These are phyloP conservation scores for Hyperopisus bebe DNA, from an alignment of 2,113 vertebrate genomes.

Conservation along the genomic window DNA sequence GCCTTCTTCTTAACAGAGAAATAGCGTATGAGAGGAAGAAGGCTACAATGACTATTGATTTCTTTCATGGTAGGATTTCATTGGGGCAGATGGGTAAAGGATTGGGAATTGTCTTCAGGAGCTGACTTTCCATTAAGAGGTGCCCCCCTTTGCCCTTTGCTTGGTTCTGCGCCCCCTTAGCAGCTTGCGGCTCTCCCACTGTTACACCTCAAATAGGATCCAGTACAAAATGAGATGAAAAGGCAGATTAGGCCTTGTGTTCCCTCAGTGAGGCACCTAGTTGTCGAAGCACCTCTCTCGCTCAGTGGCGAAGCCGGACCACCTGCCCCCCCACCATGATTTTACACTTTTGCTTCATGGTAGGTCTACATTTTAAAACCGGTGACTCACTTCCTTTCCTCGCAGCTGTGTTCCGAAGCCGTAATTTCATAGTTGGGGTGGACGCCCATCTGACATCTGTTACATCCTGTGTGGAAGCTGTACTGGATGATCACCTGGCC, in stretches of 20 bases:
- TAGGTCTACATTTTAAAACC: background rate
- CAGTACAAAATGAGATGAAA: background rate
- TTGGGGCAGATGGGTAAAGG: slow-evolving; percentile 36
- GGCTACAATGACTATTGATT: slow-evolving; percentile 45
- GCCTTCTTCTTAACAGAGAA: slow-evolving; percentile 41
- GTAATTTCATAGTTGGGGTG: slow-evolving; percentile 5
- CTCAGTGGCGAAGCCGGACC: background rate
- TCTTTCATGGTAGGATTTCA: slow-evolving; percentile 39
- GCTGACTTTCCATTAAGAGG: slow-evolving; percentile 41
- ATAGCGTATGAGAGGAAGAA: slow-evolving; percentile 38
- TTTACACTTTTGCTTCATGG: slow-evolving; percentile 14
- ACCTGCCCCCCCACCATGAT: background rate
- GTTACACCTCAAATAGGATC: background rate
- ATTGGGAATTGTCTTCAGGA: slow-evolving; percentile 39
- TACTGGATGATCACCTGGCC: background rate
- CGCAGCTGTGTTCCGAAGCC: background rate
- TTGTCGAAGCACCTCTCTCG: background rate
- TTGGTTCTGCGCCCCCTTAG: slow-evolving; percentile 16
- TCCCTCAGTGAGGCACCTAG: background rate
- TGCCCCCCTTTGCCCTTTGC: slow-evolving; percentile 41
- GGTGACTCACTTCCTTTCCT: slow-evolving; percentile 19
- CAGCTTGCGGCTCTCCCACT: background rate
- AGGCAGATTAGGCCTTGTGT: background rate
- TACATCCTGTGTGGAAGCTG: background rate
- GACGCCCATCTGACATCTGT: background rate